Conservation (phyloP, 1,140 invertebrate species). For the Diorhabda elongata region DNA sequence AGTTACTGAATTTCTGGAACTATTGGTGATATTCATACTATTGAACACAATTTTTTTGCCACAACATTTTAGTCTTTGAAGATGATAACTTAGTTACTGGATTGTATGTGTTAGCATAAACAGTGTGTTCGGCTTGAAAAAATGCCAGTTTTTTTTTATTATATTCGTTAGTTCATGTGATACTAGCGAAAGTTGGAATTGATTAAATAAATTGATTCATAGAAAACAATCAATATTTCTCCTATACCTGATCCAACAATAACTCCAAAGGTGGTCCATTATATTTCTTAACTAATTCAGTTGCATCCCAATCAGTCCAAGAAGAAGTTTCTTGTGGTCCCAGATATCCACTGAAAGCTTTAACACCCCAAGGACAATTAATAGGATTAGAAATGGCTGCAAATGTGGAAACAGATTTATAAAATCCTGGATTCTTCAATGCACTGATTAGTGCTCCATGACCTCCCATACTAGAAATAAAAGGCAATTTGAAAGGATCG, state of each 20-base stretch:
- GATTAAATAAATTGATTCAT: too few relatives aligned
- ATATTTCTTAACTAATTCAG: conserved; percentile 77
- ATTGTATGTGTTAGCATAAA: too few relatives aligned
- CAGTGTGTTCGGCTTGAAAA: too few relatives aligned
- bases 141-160: too few relatives aligned
- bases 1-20: too few relatives aligned
- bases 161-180: too few relatives aligned
- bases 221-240: background rate
- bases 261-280: conserved; percentile 79
- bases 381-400: conserved; percentile 91
- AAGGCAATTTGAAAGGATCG: background rate
- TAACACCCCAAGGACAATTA: conserved; percentile 81
- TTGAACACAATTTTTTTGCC: too few relatives aligned
- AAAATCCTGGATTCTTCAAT: conserved; percentile 87
- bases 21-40: too few relatives aligned
- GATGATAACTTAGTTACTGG: too few relatives aligned
- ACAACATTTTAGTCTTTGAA: too few relatives aligned
- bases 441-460: conserved; percentile 92
- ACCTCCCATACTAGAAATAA: conserved; percentile 84
- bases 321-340: conserved; percentile 59
- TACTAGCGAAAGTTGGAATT: too few relatives aligned
- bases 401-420: conserved; percentile 92
- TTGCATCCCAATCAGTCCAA: conserved; percentile 89
- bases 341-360: conserved; percentile 84
- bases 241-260: conserved; percentile 82